Evolutionary conservation across 1,140 invertebrate genomes (phyloP).

Genomic region (Bombus breviceps): DNA sequence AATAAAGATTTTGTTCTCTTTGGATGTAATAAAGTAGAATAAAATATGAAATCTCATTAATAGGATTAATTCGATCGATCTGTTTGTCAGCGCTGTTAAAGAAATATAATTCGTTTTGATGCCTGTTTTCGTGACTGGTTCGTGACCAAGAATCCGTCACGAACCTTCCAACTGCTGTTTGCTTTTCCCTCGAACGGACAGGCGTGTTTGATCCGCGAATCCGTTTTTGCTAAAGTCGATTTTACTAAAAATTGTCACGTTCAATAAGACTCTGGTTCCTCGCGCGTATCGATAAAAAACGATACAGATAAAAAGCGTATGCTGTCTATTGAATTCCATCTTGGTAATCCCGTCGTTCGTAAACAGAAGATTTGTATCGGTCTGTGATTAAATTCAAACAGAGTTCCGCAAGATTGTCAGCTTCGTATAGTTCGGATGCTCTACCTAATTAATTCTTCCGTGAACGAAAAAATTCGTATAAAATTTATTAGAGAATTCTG

Average conservation of each 20-base stretch:
- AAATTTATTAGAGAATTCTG: neutral
- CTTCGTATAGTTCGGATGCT: neutral
- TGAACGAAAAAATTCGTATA: neutral
- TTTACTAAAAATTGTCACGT: neutral
- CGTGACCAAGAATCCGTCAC: conserved; percentile 15
- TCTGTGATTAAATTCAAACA: conserved; percentile 23
- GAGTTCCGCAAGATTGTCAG: neutral
- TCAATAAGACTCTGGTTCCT: neutral
- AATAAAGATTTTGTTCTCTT: no score
- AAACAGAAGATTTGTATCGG: conserved; percentile 10
- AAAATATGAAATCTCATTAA: neutral
- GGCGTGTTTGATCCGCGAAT: neutral
- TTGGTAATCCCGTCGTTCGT: conserved; percentile 8
- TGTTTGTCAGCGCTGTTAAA: conserved; percentile 3
- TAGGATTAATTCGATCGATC: conserved; percentile 19
- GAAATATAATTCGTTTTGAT: conserved; percentile 19
- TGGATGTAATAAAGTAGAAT: no score
- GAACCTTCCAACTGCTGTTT: conserved; percentile 3
- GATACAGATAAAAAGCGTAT: neutral
- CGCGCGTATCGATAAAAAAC: neutral
- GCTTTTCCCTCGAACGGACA: neutral
- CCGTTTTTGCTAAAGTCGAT: conserved; percentile 3
- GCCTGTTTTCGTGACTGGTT: conserved; percentile 11
- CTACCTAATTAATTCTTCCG: neutral
- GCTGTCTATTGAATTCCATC: conserved; percentile 1